A percentile compares a stretch with the other conserved stretches of the same genome.
phyloP scores from a whole-genome alignment of 1,140 invertebrate genomes.

The Cydia splendana region DNA sequence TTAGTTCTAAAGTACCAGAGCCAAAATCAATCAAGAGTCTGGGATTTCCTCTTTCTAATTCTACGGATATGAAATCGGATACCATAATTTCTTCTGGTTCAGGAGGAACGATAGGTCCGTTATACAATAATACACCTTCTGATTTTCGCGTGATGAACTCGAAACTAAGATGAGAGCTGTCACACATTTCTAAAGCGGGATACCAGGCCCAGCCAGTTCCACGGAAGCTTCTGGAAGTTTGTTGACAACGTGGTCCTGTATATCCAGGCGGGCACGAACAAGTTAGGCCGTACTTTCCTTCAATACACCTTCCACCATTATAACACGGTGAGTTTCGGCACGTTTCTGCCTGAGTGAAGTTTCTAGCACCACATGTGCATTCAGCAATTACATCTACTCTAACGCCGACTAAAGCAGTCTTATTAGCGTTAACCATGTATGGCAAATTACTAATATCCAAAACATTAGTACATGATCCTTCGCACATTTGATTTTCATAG shows the following conservation, averaged over 20 bases:
- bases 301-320: conserved; percentile 96
- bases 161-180: conserved; percentile 95
- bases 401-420: conserved; percentile 96
- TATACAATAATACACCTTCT: conserved; percentile 96
- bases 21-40: conserved; percentile 96
- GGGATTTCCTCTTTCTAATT: conserved; percentile 94
- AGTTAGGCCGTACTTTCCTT: conserved; percentile 91
- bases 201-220: conserved; percentile 98
- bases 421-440: conserved; percentile 98
- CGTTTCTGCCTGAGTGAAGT: conserved; percentile 93
- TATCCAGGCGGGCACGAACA: conserved; percentile 95
- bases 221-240: conserved; percentile 95
- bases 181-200: conserved; percentile 96
- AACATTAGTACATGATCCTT: conserved; percentile 96
- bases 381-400: conserved; percentile 93
- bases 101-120: conserved; percentile 96
- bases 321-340: conserved; percentile 95
- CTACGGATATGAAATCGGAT: conserved; percentile 96
- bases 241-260: conserved; percentile 96
- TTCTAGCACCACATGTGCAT: conserved; percentile 94
- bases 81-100: conserved; percentile 93
- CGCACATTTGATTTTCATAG: conserved; percentile 96
- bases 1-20: conserved; percentile 93
- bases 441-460: conserved; percentile 93
- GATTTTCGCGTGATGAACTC: conserved; percentile 96